These are phyloP conservation scores for Pachliopta kotzebuea DNA, from an alignment of 2,888 invertebrate genomes.

Conservation along the genomic window DNA sequence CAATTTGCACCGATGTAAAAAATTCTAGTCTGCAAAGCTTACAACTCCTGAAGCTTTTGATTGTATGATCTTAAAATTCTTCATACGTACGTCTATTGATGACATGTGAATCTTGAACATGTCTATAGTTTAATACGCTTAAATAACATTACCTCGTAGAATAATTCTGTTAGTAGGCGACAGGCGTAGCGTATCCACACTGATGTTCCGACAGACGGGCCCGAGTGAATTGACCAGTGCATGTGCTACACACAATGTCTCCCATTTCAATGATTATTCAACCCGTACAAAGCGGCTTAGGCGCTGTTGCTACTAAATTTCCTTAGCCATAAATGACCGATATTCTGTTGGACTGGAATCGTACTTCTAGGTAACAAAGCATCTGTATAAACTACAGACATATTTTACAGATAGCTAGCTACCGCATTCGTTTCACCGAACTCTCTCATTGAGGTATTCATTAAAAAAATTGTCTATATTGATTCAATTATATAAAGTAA, in stretches of 20 bases:
- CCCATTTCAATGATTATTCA: conserved; percentile 55
- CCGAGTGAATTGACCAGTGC: conserved; percentile 44
- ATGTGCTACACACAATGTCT: conserved; percentile 43
- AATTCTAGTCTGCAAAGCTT: no score
- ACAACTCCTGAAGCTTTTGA: no score
- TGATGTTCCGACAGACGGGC: conserved; percentile 34
- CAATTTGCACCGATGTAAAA: no score
- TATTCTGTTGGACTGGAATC: conserved; percentile 34
- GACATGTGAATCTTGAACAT: not conserved
- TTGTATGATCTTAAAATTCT: no score
- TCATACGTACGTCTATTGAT: not conserved
- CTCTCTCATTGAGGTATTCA: no score
- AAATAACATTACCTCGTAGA: conserved; percentile 12
- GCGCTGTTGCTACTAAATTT: conserved; percentile 39
- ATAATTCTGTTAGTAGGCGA: conserved; percentile 26
- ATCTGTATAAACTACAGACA: not conserved
- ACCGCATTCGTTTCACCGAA: not conserved
- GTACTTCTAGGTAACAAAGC: conserved; percentile 34
- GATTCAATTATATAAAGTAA: no score
- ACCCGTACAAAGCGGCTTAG: conserved; percentile 57
- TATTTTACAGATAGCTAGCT: not conserved
- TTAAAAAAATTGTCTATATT: no score
- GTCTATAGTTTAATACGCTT: not conserved
- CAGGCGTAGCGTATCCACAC: conserved; percentile 39
- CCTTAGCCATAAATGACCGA: conserved; percentile 38